Evolutionary conservation across 2,888 invertebrate genomes (phyloP).

Genomic region (Xylophagus ater): DNA sequence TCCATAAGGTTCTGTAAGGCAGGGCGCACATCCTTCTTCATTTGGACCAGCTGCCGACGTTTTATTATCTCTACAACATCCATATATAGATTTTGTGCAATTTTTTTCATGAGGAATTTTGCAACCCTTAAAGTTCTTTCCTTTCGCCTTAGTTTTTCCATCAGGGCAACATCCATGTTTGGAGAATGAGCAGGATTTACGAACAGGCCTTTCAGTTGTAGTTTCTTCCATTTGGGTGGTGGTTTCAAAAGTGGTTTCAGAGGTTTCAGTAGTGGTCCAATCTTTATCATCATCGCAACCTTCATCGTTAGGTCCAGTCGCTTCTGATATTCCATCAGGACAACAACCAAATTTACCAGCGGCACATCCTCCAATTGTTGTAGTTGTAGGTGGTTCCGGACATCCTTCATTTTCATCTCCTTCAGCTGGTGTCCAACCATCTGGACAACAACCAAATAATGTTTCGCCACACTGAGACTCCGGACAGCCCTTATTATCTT

Average conservation of each 20-base stretch:
- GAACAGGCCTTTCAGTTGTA: constrained; percentile 31
- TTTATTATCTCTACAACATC: constrained; percentile 64
- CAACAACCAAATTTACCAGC: constrained; percentile 64
- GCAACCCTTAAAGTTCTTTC: constrained; percentile 38
- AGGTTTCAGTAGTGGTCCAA: constrained; percentile 19
- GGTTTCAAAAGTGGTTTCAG: constrained; percentile 19
- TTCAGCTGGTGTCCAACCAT: constrained; percentile 61
- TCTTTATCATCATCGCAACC: constrained; percentile 49
- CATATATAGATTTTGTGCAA: constrained; percentile 48
- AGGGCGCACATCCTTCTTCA: constrained; percentile 63
- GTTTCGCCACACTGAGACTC: constrained; percentile 59
- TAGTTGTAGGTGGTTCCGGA: constrained; percentile 47
- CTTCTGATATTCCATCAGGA: constrained; percentile 60
- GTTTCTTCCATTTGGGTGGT: constrained; percentile 27
- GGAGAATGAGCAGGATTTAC: constrained; percentile 37
- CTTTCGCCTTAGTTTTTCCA: constrained; percentile 51
- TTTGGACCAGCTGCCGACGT: constrained; percentile 56
- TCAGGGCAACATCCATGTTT: constrained; percentile 60
- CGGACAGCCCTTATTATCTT: constrained; percentile 64
- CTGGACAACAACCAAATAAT: constrained; percentile 79
- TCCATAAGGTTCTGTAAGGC: constrained; percentile 60
- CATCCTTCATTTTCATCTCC: constrained; percentile 77
- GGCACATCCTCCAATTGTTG: constrained; percentile 25
- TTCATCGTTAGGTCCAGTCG: constrained; percentile 65
- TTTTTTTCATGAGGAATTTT: constrained; percentile 28